phyloP scores from a whole-genome alignment of 2,113 vertebrate species.

The Dasyprocta punctata region DNA sequence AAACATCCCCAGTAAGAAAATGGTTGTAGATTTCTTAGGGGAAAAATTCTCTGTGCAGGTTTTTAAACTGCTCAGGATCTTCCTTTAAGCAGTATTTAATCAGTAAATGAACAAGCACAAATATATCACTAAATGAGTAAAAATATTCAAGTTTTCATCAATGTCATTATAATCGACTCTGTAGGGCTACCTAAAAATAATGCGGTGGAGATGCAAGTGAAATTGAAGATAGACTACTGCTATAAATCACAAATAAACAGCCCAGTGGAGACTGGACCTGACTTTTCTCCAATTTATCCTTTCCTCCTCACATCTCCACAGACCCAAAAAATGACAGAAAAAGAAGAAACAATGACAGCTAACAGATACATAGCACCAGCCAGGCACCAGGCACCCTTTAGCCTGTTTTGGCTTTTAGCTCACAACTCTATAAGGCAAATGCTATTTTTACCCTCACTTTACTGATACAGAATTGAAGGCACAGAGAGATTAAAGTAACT shows the following conservation, averaged over 20 bases:
- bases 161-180: neutral
- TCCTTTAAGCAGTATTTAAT: neutral
- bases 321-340: neutral
- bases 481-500: neutral
- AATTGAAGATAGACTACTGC: neutral
- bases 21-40: neutral
- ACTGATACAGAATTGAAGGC: neutral
- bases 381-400: neutral
- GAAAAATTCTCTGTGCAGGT: neutral
- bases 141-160: neutral
- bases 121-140: neutral
- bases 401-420: neutral
- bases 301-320: neutral
- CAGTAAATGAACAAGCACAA: neutral
- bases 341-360: neutral
- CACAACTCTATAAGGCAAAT: neutral
- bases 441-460: neutral
- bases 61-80: neutral
- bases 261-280: neutral
- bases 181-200: neutral
- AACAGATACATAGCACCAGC: neutral
- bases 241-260: neutral
- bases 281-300: neutral
- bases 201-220: neutral
- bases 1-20: conserved; percentile 1